Base-by-base conservation (phyloP, 2,888 invertebrate genomes). In the Physocephala rufipes region DNA sequence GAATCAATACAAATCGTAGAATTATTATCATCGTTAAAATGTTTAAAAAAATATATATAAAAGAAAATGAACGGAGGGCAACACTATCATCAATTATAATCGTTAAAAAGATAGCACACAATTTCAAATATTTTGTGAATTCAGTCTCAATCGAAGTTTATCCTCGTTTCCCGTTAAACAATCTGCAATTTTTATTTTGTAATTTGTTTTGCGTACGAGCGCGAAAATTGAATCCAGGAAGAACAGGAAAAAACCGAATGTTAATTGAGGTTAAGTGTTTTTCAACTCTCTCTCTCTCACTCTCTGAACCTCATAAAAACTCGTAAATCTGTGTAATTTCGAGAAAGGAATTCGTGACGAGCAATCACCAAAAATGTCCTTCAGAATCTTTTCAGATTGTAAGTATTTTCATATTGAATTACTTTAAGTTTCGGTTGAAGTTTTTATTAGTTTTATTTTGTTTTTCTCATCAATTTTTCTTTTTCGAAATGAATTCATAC, bases 121-220 rank as follows among this genome's bases (percentile, higher is more conserved):
- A n/a, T 21, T 58, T 58, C 58, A 58, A 58, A 28, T 26, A 58
- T 58, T 28, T 58, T 15, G 28, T 1, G 58, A 28, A 73, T 73
- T 43, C 72, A 71, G 70, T 64, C 70, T 47, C 53, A 71, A 19
- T 24, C 3, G 24, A 19, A 43, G 45, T 16, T 63, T 26, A 19
- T 43, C 26, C 15, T 16, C 26, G 24, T 36, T 16, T 62, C 16
- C 19, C 62, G 21, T 43, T 36, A 36, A 26, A 59, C 26, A 24
- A 26, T 28, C 5, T 28, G 12, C 59, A 24, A 26, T 28, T 28
- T 59, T 4, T 49, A 49, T 49, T 15, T 15, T 49, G 49, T 3
- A 49, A 5, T 49, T 7, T 49, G 49, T n/a, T n/a, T 19, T n/a
- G 49, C 49, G 16, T 49, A 12, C 4, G n/a, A 15, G 19, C 12